Evolutionary conservation across 2,113 vertebrate species (phyloP).

Genomic region (Ptilorrhoa leucosticta): DNA sequence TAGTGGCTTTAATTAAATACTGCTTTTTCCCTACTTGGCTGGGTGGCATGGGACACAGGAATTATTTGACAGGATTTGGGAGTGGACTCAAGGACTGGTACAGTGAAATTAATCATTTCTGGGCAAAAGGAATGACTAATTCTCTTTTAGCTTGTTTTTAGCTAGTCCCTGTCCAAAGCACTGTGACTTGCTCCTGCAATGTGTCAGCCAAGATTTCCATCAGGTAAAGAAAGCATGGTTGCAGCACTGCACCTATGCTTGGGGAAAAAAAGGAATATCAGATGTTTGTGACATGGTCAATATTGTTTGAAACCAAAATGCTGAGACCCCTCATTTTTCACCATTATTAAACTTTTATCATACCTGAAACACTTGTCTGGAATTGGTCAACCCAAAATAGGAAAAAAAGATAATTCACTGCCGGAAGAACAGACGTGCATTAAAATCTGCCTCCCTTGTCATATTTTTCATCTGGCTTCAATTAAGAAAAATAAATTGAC

Average conservation of each 20-base stretch:
- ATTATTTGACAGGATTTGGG: neutral
- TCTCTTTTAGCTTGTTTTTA: neutral
- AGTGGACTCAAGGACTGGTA: neutral
- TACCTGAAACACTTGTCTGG: neutral
- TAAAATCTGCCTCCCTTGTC: neutral
- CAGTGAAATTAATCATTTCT: neutral
- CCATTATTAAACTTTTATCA: neutral
- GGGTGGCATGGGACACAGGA: neutral
- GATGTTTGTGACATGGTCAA: neutral
- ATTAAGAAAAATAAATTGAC: neutral
- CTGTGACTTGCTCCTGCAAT: neutral
- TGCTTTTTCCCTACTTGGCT: neutral
- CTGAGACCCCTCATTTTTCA: neutral
- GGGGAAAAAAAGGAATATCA: neutral
- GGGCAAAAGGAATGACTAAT: neutral
- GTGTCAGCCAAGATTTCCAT: neutral
- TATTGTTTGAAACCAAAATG: neutral
- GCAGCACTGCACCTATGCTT: fast-evolving
- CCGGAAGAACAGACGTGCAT: neutral
- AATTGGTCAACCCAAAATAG: neutral
- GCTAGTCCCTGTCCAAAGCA: neutral
- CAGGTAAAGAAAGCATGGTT: neutral
- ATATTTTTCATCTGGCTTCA: neutral
- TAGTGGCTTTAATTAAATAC: constrained; percentile 15
- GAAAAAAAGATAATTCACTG: neutral